Base-by-base conservation (phyloP, 37 sponge, comb jelly and placozoan species). In the Amphimedon queenslandica region DNA sequence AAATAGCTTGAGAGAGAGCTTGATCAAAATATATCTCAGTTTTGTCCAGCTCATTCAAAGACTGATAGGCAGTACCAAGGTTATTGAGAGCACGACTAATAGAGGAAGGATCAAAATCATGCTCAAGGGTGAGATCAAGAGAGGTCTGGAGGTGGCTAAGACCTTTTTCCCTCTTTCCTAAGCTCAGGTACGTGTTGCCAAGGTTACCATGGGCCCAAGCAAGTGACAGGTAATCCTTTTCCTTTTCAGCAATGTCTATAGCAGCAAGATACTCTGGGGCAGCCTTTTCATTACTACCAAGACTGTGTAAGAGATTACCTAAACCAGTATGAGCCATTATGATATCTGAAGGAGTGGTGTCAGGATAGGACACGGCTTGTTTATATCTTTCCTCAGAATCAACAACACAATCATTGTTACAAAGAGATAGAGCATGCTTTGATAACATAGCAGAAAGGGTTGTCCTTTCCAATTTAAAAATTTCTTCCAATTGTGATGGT, bases 161-260 rank as follows among this genome's bases (percentile, higher is more conserved):
- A 13, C 82, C 85, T 40, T 84, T 64, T 43, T 90, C 76, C 29
- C 71, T 63, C 57, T 69, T 60, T 56, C 66, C 20, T 4, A 77
- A 69, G 32, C 90, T 86, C 28, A 90, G 77, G 40, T 58, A 72
- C 4, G 90, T 82, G 81, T 84, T 90, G 24, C 90, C 90, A 30
- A 84, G 42, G 74, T 90, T 90, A 23, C 85, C 90, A 70, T 90
- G 74, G n/a, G 85, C 68, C 90, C 90, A 90, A 3, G 82, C 85
- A 10, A 76, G 69, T 24, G 86, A 80, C 5, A 77, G 53, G 31
- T 66, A 25, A 25, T 90, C 85, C 2, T 58, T 11, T 1, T 80
- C 42, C 40, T 81, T 37, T 64, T 72, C 65, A 18, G 77, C 55
- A 1, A 84, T 63, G 10, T 73, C 39, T 2, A 84, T 58, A 6